These are phyloP conservation scores for Troglohyphantes excavatus DNA, from an alignment of 2,888 invertebrate species.

Conservation along the genomic window DNA sequence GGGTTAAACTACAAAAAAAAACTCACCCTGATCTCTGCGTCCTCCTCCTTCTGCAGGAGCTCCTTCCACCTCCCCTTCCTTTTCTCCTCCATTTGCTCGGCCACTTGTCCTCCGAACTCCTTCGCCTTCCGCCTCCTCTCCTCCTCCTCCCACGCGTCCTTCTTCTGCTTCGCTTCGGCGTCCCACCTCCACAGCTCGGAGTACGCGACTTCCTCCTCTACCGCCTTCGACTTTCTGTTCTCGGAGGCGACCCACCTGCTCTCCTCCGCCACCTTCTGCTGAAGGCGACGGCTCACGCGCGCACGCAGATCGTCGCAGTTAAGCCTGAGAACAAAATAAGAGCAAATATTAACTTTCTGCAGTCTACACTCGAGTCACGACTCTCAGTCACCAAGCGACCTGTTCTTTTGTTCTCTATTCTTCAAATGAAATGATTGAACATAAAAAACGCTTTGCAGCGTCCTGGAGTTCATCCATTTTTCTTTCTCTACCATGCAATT, in stretches of 20 bases:
- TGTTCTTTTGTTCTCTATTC: too few relatives aligned
- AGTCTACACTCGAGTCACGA: too few relatives aligned
- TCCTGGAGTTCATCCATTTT: too few relatives aligned
- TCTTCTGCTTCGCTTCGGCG: slow-evolving; percentile 25
- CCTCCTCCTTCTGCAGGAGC: slow-evolving; percentile 36
- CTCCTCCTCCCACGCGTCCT: slow-evolving; percentile 44
- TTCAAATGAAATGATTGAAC: too few relatives aligned
- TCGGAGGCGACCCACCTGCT: slow-evolving; percentile 1
- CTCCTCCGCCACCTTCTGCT: slow-evolving; percentile 21
- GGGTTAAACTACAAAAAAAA: too few relatives aligned
- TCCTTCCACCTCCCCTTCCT: slow-evolving; percentile 3
- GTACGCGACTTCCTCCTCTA: slow-evolving; percentile 37
- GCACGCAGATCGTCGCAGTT: slow-evolving; percentile 66
- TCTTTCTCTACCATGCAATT: too few relatives aligned
- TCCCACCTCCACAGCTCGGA: slow-evolving; percentile 43
- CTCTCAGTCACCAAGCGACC: too few relatives aligned
- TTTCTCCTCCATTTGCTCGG: slow-evolving; percentile 38
- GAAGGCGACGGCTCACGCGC: slow-evolving; percentile 37
- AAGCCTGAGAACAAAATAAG: background rate
- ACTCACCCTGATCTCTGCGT: slow-evolving; percentile 56
- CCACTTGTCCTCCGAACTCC: background rate
- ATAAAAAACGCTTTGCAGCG: too few relatives aligned
- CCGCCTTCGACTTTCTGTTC: background rate
- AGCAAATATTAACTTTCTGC: background rate
- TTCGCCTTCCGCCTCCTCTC: background rate